These are phyloP conservation scores for Notothenia coriiceps DNA, from an alignment of 2,113 vertebrate genomes.

Conservation along the genomic window DNA sequence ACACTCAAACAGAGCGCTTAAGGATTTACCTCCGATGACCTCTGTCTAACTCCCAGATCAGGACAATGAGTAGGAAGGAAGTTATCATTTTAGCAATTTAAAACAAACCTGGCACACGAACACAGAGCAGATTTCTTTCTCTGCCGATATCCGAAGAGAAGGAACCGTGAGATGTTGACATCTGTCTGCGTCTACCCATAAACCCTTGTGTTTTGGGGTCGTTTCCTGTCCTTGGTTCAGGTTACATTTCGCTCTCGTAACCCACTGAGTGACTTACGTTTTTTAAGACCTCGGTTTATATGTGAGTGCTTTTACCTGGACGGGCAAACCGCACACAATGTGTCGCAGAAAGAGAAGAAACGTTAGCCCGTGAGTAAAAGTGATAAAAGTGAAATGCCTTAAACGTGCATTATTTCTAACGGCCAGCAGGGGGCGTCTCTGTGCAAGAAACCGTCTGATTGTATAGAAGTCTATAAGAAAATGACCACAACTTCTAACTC, in stretches of 20 bases:
- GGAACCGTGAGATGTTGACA: slow-evolving; percentile 35
- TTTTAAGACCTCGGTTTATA: slow-evolving; percentile 49
- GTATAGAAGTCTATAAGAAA: too few species aligned
- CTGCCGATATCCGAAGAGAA: slow-evolving; percentile 5
- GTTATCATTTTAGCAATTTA: slow-evolving; percentile 21
- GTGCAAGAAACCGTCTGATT: too few species aligned
- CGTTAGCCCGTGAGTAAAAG: too few species aligned
- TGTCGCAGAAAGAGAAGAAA: neutral
- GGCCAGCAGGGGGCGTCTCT: neutral
- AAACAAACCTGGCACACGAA: slow-evolving; percentile 30
- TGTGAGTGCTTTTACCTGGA: slow-evolving; percentile 25
- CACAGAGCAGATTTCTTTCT: neutral
- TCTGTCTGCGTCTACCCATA: slow-evolving; percentile 63
- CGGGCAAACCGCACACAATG: neutral
- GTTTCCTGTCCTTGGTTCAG: slow-evolving; percentile 66
- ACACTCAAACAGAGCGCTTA: slow-evolving; percentile 8
- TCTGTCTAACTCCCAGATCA: neutral
- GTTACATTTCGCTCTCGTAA: slow-evolving; percentile 63
- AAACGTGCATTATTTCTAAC: too few species aligned
- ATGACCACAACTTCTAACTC: too few species aligned
- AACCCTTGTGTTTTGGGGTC: slow-evolving; percentile 61
- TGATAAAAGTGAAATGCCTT: too few species aligned
- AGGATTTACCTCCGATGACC: slow-evolving; percentile 17
- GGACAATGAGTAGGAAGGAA: slow-evolving; percentile 35
- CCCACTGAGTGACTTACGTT: slow-evolving; percentile 41